These are phyloP conservation scores for Drosophila punjabiensis DNA, from an alignment of 1,140 invertebrate genomes.

Conservation along the genomic window DNA sequence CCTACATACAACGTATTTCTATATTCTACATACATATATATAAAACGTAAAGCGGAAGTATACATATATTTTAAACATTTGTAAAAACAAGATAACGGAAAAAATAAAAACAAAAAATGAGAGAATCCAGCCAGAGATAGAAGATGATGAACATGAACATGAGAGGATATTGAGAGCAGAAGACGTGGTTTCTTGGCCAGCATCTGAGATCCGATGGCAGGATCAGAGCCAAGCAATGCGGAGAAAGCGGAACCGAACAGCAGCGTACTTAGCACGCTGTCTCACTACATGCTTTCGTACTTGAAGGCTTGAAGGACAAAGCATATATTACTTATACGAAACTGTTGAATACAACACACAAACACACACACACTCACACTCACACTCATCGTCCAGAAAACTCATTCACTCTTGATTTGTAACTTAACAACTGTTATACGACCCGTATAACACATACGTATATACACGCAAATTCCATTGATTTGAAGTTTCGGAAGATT, in stretches of 20 bases:
- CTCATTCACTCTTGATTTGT: slow-evolving; percentile 20
- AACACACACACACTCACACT: slow-evolving; percentile 12
- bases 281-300: slow-evolving; percentile 26
- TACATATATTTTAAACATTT: slow-evolving; percentile 74
- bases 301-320: slow-evolving; percentile 12
- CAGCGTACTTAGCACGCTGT: slow-evolving; percentile 51
- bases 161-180: slow-evolving; percentile 8
- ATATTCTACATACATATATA: slow-evolving; percentile 42
- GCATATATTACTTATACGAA: slow-evolving; percentile 64
- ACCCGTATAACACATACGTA: slow-evolving; percentile 7
- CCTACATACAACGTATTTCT: slow-evolving; percentile 60
- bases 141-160: no score
- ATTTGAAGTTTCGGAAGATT: slow-evolving; percentile 13
- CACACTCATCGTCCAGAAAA: slow-evolving; percentile 11
- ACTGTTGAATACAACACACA: slow-evolving; percentile 58
- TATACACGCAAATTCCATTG: slow-evolving; percentile 31
- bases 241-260: not conserved
- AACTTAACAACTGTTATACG: slow-evolving; percentile 29
- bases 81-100: slow-evolving; percentile 48
- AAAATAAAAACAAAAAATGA: slow-evolving; percentile 14
- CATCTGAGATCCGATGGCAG: not conserved
- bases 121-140: slow-evolving; percentile 20
- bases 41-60: slow-evolving; percentile 46
- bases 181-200: not conserved
- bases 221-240: not conserved